Evolutionary conservation across 2,113 vertebrate genomes (phyloP), one percentile per base, ranked within the genome.

Genomic region (Nibea albiflora): DNA sequence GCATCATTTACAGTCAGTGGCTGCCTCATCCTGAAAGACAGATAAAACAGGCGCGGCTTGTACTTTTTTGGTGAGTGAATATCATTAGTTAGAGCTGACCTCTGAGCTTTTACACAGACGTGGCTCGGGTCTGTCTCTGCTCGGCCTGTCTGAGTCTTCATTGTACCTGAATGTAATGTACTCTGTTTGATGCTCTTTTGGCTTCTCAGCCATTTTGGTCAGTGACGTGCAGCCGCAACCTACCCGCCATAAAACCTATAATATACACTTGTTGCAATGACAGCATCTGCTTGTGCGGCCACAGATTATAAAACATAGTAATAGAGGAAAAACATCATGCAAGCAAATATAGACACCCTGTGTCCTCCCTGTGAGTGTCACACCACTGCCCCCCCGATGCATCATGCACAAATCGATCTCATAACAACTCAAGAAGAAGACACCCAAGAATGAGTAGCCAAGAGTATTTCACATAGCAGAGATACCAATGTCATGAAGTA

Each of bases 251-350:
- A 72, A 68, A 19, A 19, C 58, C 68, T 56, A 57, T 82, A 17
- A 76, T 53, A 47, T 39, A 26, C 22, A 78, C 69, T 15, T 52
- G 39, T 12, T 74, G 39, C 52, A 52, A 66, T 86, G 61, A 83
- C 47, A 1, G 24, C 22, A 76, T 39, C 24, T 68, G 58, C 26
- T 50, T 60, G 42, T 81, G 63, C 39, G 53, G 16, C 62, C 77
- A 47, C 80, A 61, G 67, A 73, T 74, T 24, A 82, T 52, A 86
- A 24, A 76, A 62, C n/a, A 39, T 2, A 67, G 31, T 73, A 14
- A 66, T 46, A 12, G 20, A 68, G 9, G 56, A 28, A 16, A 50
- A 54, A 49, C 16, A 49, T 22, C 1, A 16, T 70, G 2, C 35
- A 39, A 39, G 35, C 8, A 73, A 78, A 83, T 76, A 85, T 65